Evolutionary conservation across 2,113 vertebrate genomes (phyloP).

Genomic region (Columbina picui): DNA sequence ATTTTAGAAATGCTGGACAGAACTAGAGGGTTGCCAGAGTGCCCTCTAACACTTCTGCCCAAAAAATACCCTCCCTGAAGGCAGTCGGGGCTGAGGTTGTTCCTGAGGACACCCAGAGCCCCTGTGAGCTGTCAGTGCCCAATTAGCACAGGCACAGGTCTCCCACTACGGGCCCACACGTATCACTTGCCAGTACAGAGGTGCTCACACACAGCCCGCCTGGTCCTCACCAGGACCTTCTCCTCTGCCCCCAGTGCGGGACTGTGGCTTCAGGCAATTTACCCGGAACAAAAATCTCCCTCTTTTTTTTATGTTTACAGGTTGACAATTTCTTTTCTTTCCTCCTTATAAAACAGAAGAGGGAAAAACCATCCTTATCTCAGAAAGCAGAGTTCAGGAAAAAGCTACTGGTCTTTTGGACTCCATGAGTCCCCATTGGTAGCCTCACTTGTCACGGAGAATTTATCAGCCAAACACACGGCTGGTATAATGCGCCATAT

Average conservation of each 20-base stretch:
- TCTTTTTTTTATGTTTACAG: neutral
- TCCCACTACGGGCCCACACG: fast-evolving
- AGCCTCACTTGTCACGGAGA: conserved; percentile 48
- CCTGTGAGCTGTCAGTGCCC: fast-evolving
- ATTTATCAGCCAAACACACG: conserved; percentile 84
- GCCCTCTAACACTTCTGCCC: neutral
- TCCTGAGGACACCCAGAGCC: neutral
- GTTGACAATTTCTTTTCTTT: neutral
- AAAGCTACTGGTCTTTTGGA: conserved; percentile 76
- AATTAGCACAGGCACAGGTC: neutral
- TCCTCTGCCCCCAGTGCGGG: neutral
- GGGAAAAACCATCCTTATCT: conserved; percentile 67
- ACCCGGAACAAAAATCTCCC: neutral
- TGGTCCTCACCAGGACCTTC: neutral
- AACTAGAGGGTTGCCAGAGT: neutral
- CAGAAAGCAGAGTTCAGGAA: conserved; percentile 64
- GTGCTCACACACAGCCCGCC: neutral
- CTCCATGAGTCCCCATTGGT: conserved; percentile 49
- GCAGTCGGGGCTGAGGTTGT: neutral
- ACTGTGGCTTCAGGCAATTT: fast-evolving
- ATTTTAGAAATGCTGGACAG: neutral
- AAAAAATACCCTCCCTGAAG: neutral
- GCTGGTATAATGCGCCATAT: conserved; percentile 82
- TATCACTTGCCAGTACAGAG: neutral
- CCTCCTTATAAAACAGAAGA: conserved; percentile 49